Evolutionary conservation across 2,113 vertebrate species (phyloP), one percentile per base, ranked within the genome.

Genomic region (Leptobrachium leishanense): DNA sequence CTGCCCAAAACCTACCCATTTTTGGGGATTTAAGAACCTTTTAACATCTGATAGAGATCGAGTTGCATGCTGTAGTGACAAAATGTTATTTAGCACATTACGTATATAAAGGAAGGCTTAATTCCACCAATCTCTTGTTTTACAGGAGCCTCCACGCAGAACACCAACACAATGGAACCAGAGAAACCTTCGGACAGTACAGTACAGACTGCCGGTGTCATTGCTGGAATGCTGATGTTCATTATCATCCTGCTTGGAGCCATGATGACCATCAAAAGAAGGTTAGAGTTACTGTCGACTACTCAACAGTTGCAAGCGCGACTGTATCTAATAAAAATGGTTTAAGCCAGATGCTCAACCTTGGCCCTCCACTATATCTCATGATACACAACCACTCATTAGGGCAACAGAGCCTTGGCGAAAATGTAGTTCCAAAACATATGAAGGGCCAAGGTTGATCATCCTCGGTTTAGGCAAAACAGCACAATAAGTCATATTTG

Each of bases 101-200:
- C 8, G 8, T 50, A 5, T 8, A 10, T 43, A n/a, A 6, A 43
- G 2, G 40, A 43, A 68, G 0, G 43, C n/a, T 31, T 50, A 7
- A 6, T 10, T 31, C 43, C 42, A 83, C 74, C 42, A 79, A 63
- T 82, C 57, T 46, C 41, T 44, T 46, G 75, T 67, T 82, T 82
- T 88, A 76, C 88, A 99, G 97, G 96, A 79, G 97, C 97, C 1
- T 98, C 97, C 81, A 98, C 96, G 0, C 97, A 98, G 90, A 98
- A 98, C 85, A 96, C 96, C 10, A 97, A 97, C 15, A 94, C 95
- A 1, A 93, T 97, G 88, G 97, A 99, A 82, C 97, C 97, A 0
- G 97, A 99, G 90, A 98, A 98, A 83, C 97, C 98, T 86, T 95
- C 95, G 63, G 97, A 99, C 89, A 94, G 90, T 85, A 98, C 96